Conservation (phyloP, 2,113 vertebrate species). For the Apistogramma diplotaenia region DNA sequence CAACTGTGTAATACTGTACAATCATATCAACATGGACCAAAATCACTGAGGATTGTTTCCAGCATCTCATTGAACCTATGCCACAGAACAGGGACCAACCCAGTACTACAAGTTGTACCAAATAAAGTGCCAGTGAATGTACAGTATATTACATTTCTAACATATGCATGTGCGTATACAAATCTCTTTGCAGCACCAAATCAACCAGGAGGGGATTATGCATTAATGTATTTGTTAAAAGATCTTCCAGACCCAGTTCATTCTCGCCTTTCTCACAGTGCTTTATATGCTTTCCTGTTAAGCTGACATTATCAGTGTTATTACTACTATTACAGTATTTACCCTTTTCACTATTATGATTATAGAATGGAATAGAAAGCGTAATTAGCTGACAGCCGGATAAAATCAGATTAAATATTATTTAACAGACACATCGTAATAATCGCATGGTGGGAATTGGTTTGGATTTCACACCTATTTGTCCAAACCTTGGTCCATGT, state of each 20-base stretch:
- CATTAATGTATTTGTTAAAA: neutral
- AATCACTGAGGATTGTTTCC: neutral
- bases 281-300: neutral
- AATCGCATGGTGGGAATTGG: neutral
- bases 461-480: conserved; percentile 19
- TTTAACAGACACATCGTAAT: neutral
- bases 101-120: too few species aligned
- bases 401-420: neutral
- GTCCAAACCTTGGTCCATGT: conserved; percentile 22
- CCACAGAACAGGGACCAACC: neutral
- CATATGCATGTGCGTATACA: neutral
- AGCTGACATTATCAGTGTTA: neutral
- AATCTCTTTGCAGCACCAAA: neutral
- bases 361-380: neutral
- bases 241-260: neutral
- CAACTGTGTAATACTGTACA: neutral
- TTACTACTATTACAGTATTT: neutral
- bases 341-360: neutral
- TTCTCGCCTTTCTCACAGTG: neutral
- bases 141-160: neutral
- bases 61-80: neutral
- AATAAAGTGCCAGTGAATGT: neutral
- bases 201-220: neutral
- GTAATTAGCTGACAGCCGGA: neutral
- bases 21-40: neutral